A percentile compares a stretch with the other conserved stretches of the same genome.
Conservation (phyloP, 2,113 vertebrate species). For the Ptilonorhynchus violaceus region DNA sequence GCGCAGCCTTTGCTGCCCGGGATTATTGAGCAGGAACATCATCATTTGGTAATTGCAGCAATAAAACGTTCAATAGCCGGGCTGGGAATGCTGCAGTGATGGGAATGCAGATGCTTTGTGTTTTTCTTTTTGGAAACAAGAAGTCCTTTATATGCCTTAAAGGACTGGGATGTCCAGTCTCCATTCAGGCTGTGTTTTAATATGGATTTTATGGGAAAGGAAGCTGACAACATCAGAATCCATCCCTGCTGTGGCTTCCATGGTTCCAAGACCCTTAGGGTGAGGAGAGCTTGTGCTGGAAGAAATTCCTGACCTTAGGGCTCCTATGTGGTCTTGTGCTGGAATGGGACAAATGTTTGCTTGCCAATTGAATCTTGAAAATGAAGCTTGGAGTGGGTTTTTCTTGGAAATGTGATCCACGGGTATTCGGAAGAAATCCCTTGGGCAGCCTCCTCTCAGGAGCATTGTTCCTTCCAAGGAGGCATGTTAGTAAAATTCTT, state of each 20-base stretch:
- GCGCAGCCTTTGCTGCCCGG: neutral
- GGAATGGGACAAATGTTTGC: neutral
- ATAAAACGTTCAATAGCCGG: neutral
- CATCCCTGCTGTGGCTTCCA: neutral
- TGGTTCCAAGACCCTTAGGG: neutral
- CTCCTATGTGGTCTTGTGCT: neutral
- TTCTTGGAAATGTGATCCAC: neutral
- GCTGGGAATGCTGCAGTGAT: neutral
- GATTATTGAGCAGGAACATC: neutral
- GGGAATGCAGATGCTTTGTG: neutral
- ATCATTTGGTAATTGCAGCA: neutral
- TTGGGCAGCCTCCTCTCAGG: neutral
- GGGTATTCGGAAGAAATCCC: neutral
- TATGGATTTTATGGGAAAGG: neutral
- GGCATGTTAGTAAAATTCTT: neutral
- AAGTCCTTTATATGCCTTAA: rapidly evolving
- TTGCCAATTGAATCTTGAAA: neutral
- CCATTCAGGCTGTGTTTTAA: neutral
- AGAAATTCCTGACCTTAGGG: neutral
- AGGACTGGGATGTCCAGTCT: neutral
- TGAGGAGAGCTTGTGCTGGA: neutral
- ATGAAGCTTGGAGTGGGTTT: neutral
- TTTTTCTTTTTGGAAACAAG: neutral
- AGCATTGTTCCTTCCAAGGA: neutral
- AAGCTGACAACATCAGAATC: neutral